phyloP scores from a whole-genome alignment of 2,113 vertebrate genomes.

The Podiceps cristatus region DNA sequence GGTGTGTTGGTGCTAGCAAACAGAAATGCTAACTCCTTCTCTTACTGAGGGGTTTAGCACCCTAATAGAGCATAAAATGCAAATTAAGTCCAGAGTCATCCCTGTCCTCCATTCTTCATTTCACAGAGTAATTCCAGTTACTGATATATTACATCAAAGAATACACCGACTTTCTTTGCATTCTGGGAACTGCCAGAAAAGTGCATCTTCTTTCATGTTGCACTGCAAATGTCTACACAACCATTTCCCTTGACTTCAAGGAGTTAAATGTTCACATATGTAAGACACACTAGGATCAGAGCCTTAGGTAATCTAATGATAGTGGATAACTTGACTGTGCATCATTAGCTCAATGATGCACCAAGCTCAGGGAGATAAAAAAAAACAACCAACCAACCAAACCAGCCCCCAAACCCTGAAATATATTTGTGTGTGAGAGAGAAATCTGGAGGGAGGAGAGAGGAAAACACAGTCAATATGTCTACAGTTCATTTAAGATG shows the following conservation, averaged over 20 bases:
- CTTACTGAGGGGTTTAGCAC: background rate
- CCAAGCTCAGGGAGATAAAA: background rate
- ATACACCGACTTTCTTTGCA: background rate
- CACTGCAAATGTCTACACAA: background rate
- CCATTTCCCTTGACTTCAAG: background rate
- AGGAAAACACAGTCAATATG: background rate
- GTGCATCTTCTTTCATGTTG: background rate
- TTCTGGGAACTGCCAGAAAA: background rate
- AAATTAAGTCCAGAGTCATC: background rate
- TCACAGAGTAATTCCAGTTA: background rate
- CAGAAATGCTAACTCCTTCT: background rate
- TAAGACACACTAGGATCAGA: background rate
- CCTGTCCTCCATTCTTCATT: background rate
- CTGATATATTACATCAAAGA: background rate
- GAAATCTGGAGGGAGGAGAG: background rate
- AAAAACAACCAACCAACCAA: background rate
- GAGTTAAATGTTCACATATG: background rate
- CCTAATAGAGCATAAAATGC: background rate
- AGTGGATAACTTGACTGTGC: background rate
- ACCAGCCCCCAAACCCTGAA: background rate
- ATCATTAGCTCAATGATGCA: slow-evolving; percentile 21
- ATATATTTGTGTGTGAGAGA: background rate
- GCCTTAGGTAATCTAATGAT: background rate
- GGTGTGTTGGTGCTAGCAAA: background rate
- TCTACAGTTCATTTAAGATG: background rate